Percentiles rank a stretch among this genome's conserved stretches.
These are phyloP conservation scores for Rattus norvegicus DNA, from an alignment of 2,113 vertebrate genomes.

Conservation along the genomic window DNA sequence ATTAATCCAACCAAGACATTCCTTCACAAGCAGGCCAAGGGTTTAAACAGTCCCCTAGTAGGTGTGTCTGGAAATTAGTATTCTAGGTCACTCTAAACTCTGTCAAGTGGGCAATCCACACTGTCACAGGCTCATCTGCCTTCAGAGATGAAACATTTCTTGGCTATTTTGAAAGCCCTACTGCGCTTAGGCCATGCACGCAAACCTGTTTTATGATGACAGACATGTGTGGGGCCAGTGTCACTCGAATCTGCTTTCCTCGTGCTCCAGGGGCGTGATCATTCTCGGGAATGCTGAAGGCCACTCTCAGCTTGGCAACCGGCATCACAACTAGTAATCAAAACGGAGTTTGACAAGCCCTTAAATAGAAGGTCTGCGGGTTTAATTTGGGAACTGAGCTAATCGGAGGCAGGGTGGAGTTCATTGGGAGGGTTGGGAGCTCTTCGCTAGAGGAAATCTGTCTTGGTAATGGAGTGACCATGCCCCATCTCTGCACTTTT, in stretches of 20 bases:
- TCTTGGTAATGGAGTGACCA: conserved; percentile 27
- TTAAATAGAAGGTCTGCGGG: conserved; percentile 20
- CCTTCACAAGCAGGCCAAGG: neutral
- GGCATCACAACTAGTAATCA: conserved; percentile 58
- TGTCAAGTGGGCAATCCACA: neutral
- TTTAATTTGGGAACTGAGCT: conserved; percentile 58
- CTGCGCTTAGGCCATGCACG: neutral
- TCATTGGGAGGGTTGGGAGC: conserved; percentile 44
- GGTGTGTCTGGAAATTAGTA: neutral
- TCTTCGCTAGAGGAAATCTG: conserved; percentile 21
- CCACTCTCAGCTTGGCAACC: conserved; percentile 61
- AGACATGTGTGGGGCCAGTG: too few relatives aligned
- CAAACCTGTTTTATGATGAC: neutral
- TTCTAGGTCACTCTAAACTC: neutral
- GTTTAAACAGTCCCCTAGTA: neutral
- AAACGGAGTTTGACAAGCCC: conserved; percentile 59
- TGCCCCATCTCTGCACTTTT: neutral
- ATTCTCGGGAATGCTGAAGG: conserved; percentile 39
- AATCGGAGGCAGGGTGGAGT: conserved; percentile 55
- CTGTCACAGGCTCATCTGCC: neutral
- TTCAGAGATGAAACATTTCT: neutral
- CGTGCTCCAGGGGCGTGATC: neutral
- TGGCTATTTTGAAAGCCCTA: neutral
- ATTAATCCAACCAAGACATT: neutral
- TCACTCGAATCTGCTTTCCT: neutral